Evolutionary conservation across 2,888 invertebrate genomes (phyloP).

Genomic region (Agrotis ipsilon): DNA sequence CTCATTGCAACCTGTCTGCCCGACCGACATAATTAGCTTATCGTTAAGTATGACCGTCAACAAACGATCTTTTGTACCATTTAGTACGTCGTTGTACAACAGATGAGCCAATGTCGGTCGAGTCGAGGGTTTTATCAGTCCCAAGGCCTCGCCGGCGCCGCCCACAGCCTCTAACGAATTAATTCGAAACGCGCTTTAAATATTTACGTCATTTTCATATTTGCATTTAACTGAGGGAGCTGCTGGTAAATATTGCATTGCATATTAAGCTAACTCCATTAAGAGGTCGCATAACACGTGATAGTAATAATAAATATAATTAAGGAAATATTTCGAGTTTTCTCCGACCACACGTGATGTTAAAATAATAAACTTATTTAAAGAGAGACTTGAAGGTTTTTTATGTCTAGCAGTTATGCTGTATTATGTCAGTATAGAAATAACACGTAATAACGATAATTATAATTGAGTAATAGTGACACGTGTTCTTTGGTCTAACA

Average conservation of each 20-base stretch:
- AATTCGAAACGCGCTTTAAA: constrained; percentile 34
- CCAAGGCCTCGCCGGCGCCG: constrained; percentile 62
- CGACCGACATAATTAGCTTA: too few relatives aligned
- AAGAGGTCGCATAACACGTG: neutral
- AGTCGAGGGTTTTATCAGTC: constrained; percentile 60
- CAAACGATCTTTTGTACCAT: constrained; percentile 46
- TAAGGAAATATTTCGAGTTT: neutral
- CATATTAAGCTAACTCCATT: neutral
- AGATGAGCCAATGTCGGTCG: constrained; percentile 48
- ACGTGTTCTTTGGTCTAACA: constrained; percentile 37
- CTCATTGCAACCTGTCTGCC: too few relatives aligned
- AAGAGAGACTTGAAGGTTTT: neutral
- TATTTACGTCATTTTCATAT: constrained; percentile 39
- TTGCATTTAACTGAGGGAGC: constrained; percentile 30
- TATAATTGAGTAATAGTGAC: constrained; percentile 28
- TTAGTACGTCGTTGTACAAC: constrained; percentile 20
- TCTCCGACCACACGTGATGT: neutral
- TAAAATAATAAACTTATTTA: neutral
- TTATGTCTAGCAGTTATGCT: neutral
- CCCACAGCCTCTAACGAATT: constrained; percentile 50
- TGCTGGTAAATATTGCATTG: constrained; percentile 25
- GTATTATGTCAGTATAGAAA: constrained; percentile 25
- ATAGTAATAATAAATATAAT: neutral
- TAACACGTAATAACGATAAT: constrained; percentile 29
- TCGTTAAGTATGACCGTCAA: constrained; percentile 39